These are phyloP conservation scores for Brachionus paranguensis DNA, from an alignment of 1,140 invertebrate species.

Conservation along the genomic window DNA sequence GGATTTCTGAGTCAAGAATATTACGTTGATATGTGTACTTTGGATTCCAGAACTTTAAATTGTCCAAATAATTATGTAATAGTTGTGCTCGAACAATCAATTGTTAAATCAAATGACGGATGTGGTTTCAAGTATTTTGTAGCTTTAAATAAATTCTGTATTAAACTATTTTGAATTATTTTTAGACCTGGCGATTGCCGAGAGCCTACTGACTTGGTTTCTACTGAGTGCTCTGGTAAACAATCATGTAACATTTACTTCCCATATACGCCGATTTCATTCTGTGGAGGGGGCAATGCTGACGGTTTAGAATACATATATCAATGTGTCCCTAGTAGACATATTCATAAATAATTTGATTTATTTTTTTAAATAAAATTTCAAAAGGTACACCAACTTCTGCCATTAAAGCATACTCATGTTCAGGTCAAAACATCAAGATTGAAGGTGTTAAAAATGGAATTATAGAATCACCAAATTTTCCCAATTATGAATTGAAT, in stretches of 20 bases:
- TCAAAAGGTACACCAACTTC: neutral
- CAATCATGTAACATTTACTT: conserved; percentile 18
- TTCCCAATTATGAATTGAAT: neutral
- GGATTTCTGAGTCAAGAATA: conserved; percentile 7
- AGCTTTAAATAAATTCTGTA: neutral
- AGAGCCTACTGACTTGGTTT: conserved; percentile 3
- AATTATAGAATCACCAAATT: conserved; percentile 30
- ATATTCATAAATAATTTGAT: too few species aligned
- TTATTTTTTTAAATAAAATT: neutral
- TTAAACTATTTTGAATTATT: too few species aligned
- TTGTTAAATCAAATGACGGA: neutral
- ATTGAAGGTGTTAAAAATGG: conserved; percentile 2
- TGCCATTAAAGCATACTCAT: neutral
- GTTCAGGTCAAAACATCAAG: neutral
- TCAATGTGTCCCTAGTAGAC: conserved; percentile 35
- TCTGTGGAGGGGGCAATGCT: neutral
- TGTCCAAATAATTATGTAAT: conserved; percentile 18
- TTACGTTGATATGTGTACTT: conserved; percentile 5
- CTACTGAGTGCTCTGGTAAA: conserved; percentile 25
- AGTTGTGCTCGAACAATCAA: neutral
- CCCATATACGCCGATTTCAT: neutral
- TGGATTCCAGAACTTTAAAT: neutral
- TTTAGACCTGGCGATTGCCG: conserved; percentile 20
- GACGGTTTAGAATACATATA: conserved; percentile 2
- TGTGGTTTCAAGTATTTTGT: neutral